These are phyloP conservation scores for Salvelinus fontinalis DNA, from an alignment of 2,113 vertebrate species.

Conservation along the genomic window DNA sequence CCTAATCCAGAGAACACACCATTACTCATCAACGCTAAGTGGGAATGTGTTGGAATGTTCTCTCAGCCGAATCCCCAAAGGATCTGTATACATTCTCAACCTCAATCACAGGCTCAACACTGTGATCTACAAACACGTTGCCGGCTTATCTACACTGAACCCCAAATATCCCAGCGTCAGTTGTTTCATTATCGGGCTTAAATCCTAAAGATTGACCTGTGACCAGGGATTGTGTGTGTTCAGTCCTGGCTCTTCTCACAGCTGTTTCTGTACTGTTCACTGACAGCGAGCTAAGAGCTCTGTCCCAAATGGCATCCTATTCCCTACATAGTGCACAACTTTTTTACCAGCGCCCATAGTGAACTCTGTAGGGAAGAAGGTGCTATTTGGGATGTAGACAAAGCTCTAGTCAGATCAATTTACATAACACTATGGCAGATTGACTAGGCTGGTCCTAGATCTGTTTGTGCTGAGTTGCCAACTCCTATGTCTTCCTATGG, in stretches of 20 bases:
- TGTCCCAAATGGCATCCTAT: background rate
- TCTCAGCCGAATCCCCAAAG: background rate
- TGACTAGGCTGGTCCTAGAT: background rate
- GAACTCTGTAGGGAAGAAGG: too few species aligned
- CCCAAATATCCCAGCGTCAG: background rate
- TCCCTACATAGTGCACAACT: background rate
- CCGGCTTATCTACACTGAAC: background rate
- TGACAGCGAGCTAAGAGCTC: background rate
- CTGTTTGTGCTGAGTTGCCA: too few species aligned
- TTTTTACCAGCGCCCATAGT: background rate
- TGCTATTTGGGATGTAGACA: too few species aligned
- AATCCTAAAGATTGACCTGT: slow-evolving; percentile 11
- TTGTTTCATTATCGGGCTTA: slow-evolving; percentile 14
- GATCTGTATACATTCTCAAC: background rate
- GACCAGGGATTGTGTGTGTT: slow-evolving; percentile 16
- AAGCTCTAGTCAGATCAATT: too few species aligned
- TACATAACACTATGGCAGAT: slow-evolving; percentile 25
- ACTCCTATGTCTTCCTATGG: too few species aligned
- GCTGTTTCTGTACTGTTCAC: slow-evolving; percentile 16
- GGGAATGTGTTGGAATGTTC: background rate
- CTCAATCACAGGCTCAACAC: background rate
- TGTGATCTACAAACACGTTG: background rate
- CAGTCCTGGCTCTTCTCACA: slow-evolving; percentile 45
- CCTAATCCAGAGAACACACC: too few species aligned
- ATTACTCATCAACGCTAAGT: background rate